Percentiles rank a stretch among this genome's conserved stretches.
These are phyloP conservation scores for Hipposideros larvatus DNA, from an alignment of 2,797 vertebrate species.

Conservation along the genomic window DNA sequence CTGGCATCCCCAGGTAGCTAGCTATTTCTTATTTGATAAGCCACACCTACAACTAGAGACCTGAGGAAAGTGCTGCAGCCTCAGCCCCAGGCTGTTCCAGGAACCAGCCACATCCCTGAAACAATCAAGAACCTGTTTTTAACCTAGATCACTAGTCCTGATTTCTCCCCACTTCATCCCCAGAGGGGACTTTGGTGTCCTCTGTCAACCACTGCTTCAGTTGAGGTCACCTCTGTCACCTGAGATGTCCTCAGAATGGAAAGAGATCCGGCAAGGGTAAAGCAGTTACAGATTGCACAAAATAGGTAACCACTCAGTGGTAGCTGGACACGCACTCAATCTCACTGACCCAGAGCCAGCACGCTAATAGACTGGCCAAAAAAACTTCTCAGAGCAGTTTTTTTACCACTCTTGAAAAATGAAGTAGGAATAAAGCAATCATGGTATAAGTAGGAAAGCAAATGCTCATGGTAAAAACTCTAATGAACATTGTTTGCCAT, in stretches of 20 bases:
- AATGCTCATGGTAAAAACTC: neutral
- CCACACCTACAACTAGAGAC: neutral
- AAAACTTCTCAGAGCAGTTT: neutral
- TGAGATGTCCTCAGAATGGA: neutral
- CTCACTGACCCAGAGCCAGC: neutral
- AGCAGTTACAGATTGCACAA: neutral
- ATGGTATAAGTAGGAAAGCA: neutral
- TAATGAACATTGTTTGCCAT: neutral
- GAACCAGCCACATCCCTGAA: neutral
- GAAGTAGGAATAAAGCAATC: neutral
- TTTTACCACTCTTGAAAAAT: neutral
- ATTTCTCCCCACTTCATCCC: neutral
- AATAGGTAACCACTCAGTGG: neutral
- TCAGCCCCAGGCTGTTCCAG: neutral
- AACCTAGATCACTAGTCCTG: neutral
- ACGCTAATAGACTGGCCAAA: neutral
- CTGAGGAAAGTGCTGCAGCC: neutral
- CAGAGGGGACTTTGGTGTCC: neutral
- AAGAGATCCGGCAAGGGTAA: neutral
- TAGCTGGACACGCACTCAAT: neutral
- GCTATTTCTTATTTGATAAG: neutral
- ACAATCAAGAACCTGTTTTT: slow-evolving; percentile 33
- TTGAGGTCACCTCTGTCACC: slow-evolving; percentile 2
- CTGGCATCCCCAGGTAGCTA: neutral
- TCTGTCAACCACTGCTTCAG: neutral